Evolutionary conservation across 2,113 vertebrate genomes (phyloP).

Genomic region (Chiloscyllium plagiosum): DNA sequence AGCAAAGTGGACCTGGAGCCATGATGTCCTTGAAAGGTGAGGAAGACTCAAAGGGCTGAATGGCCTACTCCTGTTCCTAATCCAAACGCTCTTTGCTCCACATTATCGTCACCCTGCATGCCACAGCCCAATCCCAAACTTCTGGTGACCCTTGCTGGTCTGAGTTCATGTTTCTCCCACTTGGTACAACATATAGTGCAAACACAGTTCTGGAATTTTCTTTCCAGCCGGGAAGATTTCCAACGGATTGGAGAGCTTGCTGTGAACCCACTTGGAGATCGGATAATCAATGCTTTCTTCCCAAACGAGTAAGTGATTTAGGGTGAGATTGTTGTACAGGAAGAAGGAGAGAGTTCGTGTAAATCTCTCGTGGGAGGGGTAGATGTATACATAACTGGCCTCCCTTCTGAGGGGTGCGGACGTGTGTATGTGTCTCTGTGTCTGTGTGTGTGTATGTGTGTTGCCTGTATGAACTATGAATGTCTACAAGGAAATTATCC

Average conservation of each 20-base stretch:
- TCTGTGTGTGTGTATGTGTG: too few species aligned
- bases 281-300: constrained; percentile 68
- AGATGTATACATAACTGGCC: too few species aligned
- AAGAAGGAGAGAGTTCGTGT: neutral
- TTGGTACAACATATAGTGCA: too few species aligned
- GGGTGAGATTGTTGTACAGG: neutral
- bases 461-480: too few species aligned
- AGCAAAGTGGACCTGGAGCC: neutral
- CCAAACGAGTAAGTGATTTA: constrained; percentile 49
- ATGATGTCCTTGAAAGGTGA: neutral
- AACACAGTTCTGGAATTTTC: neutral
- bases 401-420: too few species aligned
- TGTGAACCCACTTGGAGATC: constrained; percentile 64
- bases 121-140: too few species aligned
- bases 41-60: neutral
- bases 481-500: neutral
- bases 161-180: too few species aligned
- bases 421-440: too few species aligned
- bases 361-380: neutral
- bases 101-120: too few species aligned
- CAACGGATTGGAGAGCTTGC: constrained; percentile 54
- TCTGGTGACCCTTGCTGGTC: too few species aligned
- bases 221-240: constrained; percentile 58
- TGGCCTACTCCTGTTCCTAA: neutral
- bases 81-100: too few species aligned